Conservation (phyloP, 2,797 vertebrate species). For the Nyctalus aviator region DNA sequence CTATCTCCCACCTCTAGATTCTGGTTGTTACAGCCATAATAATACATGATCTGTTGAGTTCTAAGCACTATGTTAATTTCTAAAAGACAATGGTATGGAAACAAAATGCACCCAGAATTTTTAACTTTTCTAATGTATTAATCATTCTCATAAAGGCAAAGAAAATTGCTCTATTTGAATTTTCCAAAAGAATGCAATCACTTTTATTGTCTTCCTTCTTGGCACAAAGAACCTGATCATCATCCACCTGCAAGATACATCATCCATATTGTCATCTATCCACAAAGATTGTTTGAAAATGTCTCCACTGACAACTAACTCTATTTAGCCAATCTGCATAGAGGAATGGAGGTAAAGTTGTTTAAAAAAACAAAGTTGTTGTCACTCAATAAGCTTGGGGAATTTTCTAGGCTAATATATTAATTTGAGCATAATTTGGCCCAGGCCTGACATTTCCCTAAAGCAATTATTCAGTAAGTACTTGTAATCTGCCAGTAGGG, state of each 20-base stretch:
- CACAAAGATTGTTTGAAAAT: slow-evolving; percentile 29
- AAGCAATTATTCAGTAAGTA: slow-evolving; percentile 49
- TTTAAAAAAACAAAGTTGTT: slow-evolving; percentile 5
- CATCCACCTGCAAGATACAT: neutral
- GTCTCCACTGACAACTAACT: slow-evolving; percentile 51
- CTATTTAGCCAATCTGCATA: slow-evolving; percentile 42
- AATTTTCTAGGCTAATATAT: slow-evolving; percentile 50
- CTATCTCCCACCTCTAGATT: neutral
- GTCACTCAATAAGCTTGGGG: neutral
- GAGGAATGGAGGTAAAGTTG: neutral
- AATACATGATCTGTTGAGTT: neutral
- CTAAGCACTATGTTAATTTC: neutral
- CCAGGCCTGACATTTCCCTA: slow-evolving; percentile 17
- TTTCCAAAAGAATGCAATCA: slow-evolving; percentile 19
- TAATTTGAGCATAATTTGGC: slow-evolving; percentile 26
- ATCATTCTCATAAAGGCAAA: neutral
- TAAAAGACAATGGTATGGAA: neutral
- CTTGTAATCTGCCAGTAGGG: slow-evolving; percentile 16
- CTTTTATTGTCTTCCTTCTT: neutral
- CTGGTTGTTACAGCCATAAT: neutral
- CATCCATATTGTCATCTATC: slow-evolving; percentile 32
- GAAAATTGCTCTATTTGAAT: neutral
- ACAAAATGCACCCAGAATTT: neutral
- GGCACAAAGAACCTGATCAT: slow-evolving; percentile 18
- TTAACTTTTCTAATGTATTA: neutral